Percentiles rank a stretch among this genome's conserved stretches.
phyloP scores from a whole-genome alignment of 2,888 invertebrate species.

The Aricia artaxerxes region DNA sequence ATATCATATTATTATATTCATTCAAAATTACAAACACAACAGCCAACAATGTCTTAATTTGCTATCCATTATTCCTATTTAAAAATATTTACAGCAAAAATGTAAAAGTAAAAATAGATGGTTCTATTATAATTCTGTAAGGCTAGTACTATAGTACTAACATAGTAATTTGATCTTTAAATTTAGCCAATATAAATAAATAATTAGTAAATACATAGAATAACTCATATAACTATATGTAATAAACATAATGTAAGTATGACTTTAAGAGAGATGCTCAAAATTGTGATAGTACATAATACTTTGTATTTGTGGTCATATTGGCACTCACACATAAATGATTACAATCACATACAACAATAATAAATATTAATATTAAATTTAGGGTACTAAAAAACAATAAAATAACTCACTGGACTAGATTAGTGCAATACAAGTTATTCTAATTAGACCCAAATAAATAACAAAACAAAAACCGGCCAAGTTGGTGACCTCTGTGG shows the following conservation, averaged over 20 bases:
- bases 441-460: not conserved
- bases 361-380: not conserved
- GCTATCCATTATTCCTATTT: constrained; percentile 3
- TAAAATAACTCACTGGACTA: constrained; percentile 7
- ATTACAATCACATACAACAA: not conserved
- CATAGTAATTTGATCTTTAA: not conserved
- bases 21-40: constrained; percentile 32
- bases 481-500: too few relatives aligned
- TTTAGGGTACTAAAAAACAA: not conserved
- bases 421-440: constrained; percentile 8
- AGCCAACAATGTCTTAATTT: constrained; percentile 20
- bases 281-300: not conserved
- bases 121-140: not conserved
- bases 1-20: not conserved
- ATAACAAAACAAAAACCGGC: not conserved
- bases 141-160: not conserved
- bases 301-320: not conserved
- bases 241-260: not conserved
- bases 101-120: not conserved
- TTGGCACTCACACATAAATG: constrained; percentile 14
- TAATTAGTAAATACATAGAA: not conserved
- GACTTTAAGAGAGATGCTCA: not conserved
- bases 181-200: not conserved
- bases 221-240: too few relatives aligned
- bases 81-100: not conserved